Percentiles rank a stretch among this genome's conserved stretches.
phyloP scores from a whole-genome alignment of 2,888 invertebrate species.

The Dendrolimus pini region DNA sequence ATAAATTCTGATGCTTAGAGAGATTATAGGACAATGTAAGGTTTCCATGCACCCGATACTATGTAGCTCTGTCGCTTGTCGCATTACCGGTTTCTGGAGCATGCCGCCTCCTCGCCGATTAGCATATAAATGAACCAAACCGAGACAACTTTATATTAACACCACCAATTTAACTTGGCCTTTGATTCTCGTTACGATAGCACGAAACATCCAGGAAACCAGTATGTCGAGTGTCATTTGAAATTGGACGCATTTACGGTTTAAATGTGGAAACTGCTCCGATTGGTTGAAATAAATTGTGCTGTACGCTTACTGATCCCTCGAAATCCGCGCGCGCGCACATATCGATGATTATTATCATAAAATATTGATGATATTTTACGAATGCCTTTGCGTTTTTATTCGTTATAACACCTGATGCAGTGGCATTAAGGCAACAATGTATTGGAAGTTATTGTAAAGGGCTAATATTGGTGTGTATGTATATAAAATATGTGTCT shows the following conservation, averaged over 20 bases:
- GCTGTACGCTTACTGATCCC: constrained; percentile 19
- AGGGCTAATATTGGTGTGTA: background rate
- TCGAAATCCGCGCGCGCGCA: constrained; percentile 32
- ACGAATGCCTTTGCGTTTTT: constrained; percentile 35
- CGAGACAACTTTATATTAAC: constrained; percentile 66
- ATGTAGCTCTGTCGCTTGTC: constrained; percentile 14
- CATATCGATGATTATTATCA: constrained; percentile 38
- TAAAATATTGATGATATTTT: constrained; percentile 54
- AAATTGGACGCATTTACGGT: constrained; percentile 35
- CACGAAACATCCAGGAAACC: constrained; percentile 14
- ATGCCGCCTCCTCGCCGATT: constrained; percentile 58
- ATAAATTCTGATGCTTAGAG: constrained; percentile 4
- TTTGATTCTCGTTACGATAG: constrained; percentile 1
- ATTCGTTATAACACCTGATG: constrained; percentile 46
- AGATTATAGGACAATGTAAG: constrained; percentile 24
- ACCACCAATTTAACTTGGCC: constrained; percentile 36
- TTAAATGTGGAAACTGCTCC: constrained; percentile 44
- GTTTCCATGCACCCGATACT: constrained; percentile 13
- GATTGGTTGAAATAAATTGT: constrained; percentile 32
- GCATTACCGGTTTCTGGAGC: constrained; percentile 50
- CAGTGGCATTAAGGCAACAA: constrained; percentile 49
- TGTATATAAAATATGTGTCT: background rate
- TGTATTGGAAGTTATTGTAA: constrained; percentile 26
- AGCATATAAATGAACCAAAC: constrained; percentile 71
- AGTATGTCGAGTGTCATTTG: constrained; percentile 29